A percentile compares a stretch with the other conserved stretches of the same genome.
Evolutionary conservation across 1,140 invertebrate species (phyloP).

Genomic region (Mya arenaria): DNA sequence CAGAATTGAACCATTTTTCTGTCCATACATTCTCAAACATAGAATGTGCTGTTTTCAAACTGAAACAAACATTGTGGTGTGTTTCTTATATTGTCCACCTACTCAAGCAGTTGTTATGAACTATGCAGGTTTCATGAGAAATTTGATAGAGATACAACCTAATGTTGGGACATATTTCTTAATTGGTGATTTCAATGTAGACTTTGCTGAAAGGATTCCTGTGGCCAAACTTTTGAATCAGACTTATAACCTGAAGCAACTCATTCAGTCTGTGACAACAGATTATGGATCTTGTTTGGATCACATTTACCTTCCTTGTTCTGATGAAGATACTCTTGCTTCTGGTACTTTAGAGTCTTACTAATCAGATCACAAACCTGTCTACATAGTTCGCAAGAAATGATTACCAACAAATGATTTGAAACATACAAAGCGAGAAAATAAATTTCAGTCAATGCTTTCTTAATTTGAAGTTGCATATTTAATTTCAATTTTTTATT

Average conservation of each 20-base stretch:
- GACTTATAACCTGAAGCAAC: neutral
- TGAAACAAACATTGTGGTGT: neutral
- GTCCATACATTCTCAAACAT: neutral
- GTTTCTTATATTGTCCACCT: slow-evolving; percentile 21
- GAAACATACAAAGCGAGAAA: no score
- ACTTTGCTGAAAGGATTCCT: neutral
- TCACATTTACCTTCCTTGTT: slow-evolving; percentile 1
- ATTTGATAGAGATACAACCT: neutral
- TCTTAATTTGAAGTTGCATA: no score
- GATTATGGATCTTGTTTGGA: slow-evolving; percentile 36
- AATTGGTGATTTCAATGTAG: slow-evolving; percentile 42
- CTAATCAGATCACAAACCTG: slow-evolving; percentile 33
- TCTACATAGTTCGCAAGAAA: neutral
- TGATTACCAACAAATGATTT: neutral
- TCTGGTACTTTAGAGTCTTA: slow-evolving; percentile 28
- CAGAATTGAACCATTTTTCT: neutral
- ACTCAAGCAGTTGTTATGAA: neutral
- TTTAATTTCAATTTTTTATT: no score
- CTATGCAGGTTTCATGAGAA: neutral
- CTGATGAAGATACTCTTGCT: neutral
- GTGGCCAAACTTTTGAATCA: neutral
- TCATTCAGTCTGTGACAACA: slow-evolving; percentile 4
- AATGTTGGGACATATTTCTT: neutral
- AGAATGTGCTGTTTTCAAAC: slow-evolving; percentile 7
- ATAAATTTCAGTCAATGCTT: no score